A percentile compares a stretch with the other conserved stretches of the same genome.
Conservation (phyloP, 2,888 invertebrate genomes). For the Tinea semifulvella region DNA sequence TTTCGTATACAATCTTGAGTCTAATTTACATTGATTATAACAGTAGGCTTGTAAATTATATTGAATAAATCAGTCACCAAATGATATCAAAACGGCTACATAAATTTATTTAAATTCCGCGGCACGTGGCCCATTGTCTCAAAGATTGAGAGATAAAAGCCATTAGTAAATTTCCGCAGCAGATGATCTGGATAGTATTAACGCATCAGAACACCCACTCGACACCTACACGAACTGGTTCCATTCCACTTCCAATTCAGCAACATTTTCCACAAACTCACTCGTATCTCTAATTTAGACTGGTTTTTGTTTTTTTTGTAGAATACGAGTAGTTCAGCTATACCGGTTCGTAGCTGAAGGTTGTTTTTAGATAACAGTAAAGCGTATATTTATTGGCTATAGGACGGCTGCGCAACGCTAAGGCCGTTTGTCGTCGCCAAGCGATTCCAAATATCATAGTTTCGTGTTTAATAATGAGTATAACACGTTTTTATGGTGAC, state of each 20-base stretch:
- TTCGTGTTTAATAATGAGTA: constrained; percentile 62
- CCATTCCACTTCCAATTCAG: constrained; percentile 6
- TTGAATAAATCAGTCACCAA: too few relatives aligned
- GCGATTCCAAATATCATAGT: constrained; percentile 56
- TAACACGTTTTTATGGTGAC: constrained; percentile 49
- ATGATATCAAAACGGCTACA: too few relatives aligned
- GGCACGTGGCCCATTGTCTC: constrained; percentile 10
- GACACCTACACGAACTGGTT: constrained; percentile 10
- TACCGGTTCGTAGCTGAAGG: constrained; percentile 56
- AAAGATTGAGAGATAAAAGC: constrained; percentile 9
- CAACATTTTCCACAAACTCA: constrained; percentile 13
- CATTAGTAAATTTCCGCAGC: constrained; percentile 9
- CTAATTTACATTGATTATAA: too few relatives aligned
- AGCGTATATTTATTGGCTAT: constrained; percentile 52
- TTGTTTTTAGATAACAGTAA: constrained; percentile 61
- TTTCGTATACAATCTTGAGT: too few relatives aligned
- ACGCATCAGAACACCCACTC: constrained; percentile 11
- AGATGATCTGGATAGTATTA: constrained; percentile 7
- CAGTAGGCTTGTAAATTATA: too few relatives aligned
- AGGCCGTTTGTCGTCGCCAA: constrained; percentile 39
- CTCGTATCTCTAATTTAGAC: constrained; percentile 44
- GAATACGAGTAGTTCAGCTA: constrained; percentile 63
- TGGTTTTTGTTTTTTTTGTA: constrained; percentile 56
- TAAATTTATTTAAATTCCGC: constrained; percentile 6
- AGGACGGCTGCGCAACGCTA: constrained; percentile 41